These are phyloP conservation scores for Spialia ferax DNA, from an alignment of 2,888 invertebrate genomes.

Conservation along the genomic window DNA sequence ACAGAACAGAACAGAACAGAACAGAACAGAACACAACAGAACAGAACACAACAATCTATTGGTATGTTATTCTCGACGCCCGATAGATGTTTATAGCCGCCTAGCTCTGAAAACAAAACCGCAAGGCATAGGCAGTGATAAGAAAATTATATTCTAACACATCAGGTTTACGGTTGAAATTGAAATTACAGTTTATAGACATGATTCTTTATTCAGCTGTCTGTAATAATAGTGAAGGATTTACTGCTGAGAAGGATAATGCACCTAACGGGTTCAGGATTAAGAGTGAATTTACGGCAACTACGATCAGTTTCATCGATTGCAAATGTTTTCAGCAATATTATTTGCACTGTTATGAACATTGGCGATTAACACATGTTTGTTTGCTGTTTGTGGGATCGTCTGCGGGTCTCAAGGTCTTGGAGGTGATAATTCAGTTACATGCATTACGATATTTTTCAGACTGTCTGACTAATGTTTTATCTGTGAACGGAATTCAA, in stretches of 20 bases:
- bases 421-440: conserved; percentile 63
- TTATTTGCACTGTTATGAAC: conserved; percentile 25
- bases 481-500: conserved; percentile 43
- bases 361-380: conserved; percentile 52
- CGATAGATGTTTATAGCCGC: conserved; percentile 12
- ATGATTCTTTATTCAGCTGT: not conserved
- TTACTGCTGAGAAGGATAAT: not conserved
- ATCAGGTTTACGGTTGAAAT: not conserved
- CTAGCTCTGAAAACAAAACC: conserved; percentile 1
- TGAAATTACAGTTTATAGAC: not conserved
- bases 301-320: conserved; percentile 15
- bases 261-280: not conserved
- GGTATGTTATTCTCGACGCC: not conserved
- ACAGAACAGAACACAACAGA: too few species aligned
- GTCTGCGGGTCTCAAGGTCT: conserved; percentile 47
- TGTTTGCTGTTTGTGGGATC: conserved; percentile 50
- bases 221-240: conserved; percentile 13
- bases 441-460: conserved; percentile 46
- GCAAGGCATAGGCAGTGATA: not conserved
- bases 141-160: not conserved
- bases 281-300: conserved; percentile 25
- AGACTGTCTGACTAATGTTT: conserved; percentile 37
- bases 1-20: too few species aligned
- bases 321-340: conserved; percentile 18
- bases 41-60: too few species aligned